A percentile compares a stretch with the other conserved stretches of the same genome.
These are phyloP conservation scores for Dorcus parallelipipedus DNA, from an alignment of 2,888 invertebrate species.

Conservation along the genomic window DNA sequence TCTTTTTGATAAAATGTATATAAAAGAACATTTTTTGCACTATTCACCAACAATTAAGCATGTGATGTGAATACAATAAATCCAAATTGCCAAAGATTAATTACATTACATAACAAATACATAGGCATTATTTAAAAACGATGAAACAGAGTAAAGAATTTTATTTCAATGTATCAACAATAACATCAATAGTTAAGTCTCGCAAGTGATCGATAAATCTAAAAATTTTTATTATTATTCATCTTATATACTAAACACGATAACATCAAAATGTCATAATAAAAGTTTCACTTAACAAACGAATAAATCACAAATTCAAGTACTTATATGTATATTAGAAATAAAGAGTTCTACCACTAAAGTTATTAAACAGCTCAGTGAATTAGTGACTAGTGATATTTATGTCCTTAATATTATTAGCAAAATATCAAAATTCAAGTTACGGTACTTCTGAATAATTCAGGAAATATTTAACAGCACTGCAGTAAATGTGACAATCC, in stretches of 20 bases:
- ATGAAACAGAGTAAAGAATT: slow-evolving; percentile 7
- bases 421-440: no score
- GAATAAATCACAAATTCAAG: background rate
- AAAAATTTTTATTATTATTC: background rate
- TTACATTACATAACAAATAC: no score
- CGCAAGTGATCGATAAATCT: background rate
- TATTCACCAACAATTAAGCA: no score
- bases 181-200: slow-evolving; percentile 20
- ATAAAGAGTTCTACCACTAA: background rate
- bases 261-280: background rate
- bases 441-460: no score
- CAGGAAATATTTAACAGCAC: no score
- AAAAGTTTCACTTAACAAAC: background rate
- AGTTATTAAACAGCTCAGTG: background rate
- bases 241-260: background rate
- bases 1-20: no score
- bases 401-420: background rate
- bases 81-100: no score
- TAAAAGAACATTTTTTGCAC: no score
- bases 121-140: background rate
- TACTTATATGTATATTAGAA: background rate
- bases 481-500: no score
- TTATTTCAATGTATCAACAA: slow-evolving; percentile 20
- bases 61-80: no score
- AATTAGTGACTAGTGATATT: slow-evolving; percentile 1